phyloP scores from a whole-genome alignment of 2,797 vertebrate species.

The Hafferia zeledoni region DNA sequence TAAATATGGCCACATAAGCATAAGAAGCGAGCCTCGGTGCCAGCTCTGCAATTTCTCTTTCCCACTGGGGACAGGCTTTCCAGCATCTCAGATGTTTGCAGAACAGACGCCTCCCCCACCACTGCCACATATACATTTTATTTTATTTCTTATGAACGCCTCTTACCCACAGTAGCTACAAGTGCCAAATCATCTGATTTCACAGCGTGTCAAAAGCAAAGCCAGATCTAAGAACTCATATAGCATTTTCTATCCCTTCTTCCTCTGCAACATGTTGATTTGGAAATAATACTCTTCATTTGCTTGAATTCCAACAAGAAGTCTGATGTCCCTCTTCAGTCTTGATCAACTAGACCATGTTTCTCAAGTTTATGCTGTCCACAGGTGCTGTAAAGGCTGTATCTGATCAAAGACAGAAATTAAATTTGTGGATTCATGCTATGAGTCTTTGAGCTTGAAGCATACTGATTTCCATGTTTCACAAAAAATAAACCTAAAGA shows the following conservation, averaged over 20 bases:
- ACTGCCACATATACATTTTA: conserved; percentile 45
- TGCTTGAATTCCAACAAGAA: not conserved
- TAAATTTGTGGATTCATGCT: not conserved
- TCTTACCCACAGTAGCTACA: conserved; percentile 38
- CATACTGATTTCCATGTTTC: not conserved
- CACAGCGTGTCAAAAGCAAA: conserved; percentile 38
- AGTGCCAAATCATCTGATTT: conserved; percentile 55
- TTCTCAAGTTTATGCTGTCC: not conserved
- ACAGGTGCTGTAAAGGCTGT: not conserved
- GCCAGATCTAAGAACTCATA: conserved; percentile 35
- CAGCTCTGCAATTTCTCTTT: conserved; percentile 45
- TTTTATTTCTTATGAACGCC: conserved; percentile 59
- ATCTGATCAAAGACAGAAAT: not conserved
- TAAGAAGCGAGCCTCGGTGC: not conserved
- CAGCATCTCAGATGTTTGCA: conserved; percentile 57
- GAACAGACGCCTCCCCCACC: conserved; percentile 50
- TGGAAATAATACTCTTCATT: not conserved
- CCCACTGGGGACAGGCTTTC: conserved; percentile 45
- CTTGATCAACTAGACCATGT: not conserved
- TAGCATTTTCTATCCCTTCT: not conserved
- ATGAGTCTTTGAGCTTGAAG: not conserved
- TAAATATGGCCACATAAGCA: conserved; percentile 27
- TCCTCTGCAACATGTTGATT: not conserved
- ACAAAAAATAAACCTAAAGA: not conserved
- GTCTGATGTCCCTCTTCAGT: not conserved